These are phyloP conservation scores for Camelus bactrianus DNA, from an alignment of 2,113 vertebrate genomes.

Conservation along the genomic window DNA sequence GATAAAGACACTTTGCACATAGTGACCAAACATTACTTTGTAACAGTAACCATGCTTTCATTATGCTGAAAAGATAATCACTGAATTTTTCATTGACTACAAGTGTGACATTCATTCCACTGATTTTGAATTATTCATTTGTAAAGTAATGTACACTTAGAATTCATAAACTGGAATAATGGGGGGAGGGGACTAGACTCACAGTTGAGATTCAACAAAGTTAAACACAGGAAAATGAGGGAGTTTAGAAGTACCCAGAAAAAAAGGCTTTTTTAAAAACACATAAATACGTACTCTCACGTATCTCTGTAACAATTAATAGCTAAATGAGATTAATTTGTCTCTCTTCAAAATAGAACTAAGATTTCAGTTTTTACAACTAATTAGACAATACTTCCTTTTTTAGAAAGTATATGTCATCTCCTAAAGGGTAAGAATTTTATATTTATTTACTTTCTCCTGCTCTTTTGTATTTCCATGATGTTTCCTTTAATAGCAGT, in stretches of 20 bases:
- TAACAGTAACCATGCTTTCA: not conserved
- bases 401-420: not conserved
- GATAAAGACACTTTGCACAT: not conserved
- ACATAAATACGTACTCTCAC: not conserved
- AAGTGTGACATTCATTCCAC: not conserved
- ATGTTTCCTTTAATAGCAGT: not conserved
- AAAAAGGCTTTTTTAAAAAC: constrained; percentile 8
- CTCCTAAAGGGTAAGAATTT: not conserved
- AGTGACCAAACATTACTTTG: not conserved
- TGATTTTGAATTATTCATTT: constrained; percentile 53
- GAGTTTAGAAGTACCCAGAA: not conserved
- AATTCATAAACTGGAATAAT: not conserved
- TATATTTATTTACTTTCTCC: constrained; percentile 30
- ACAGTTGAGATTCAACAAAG: not conserved
- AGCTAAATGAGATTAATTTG: constrained; percentile 50
- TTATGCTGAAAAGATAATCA: not conserved
- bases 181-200: not conserved
- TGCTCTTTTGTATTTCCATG: not conserved
- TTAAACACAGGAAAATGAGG: constrained; percentile 31
- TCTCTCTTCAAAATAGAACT: constrained; percentile 33
- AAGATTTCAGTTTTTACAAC: constrained; percentile 26
- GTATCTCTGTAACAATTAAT: not conserved
- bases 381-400: not conserved
- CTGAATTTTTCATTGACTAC: not conserved
- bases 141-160: constrained; percentile 43